Conservation (phyloP, 1,140 invertebrate species). For the Drosophila eugracilis region DNA sequence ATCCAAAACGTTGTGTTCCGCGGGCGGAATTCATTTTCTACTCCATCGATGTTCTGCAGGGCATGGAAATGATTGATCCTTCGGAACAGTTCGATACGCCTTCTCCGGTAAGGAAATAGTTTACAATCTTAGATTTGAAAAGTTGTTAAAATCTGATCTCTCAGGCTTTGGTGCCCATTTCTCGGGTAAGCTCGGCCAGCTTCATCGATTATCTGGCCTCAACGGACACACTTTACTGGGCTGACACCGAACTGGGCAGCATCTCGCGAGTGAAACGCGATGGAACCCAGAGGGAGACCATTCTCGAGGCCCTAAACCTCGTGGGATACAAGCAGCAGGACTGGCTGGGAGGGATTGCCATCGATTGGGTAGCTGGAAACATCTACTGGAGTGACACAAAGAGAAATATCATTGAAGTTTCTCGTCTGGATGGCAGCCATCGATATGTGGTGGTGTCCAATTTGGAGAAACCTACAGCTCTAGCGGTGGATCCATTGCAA, state of each 20-base stretch:
- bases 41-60: slow-evolving; percentile 91
- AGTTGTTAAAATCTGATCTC: background rate
- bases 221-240: slow-evolving; percentile 92
- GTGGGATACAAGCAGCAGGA: slow-evolving; percentile 84
- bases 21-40: slow-evolving; percentile 90
- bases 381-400: slow-evolving; percentile 96
- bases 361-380: slow-evolving; percentile 95
- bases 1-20: slow-evolving; percentile 85
- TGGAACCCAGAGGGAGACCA: slow-evolving; percentile 89
- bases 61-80: slow-evolving; percentile 86
- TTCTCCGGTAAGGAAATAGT: slow-evolving; percentile 38
- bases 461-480: slow-evolving; percentile 89
- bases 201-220: slow-evolving; percentile 91
- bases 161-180: slow-evolving; percentile 90
- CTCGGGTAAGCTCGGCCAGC: slow-evolving; percentile 90
- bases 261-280: slow-evolving; percentile 92
- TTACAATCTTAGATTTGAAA: background rate
- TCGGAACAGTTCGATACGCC: slow-evolving; percentile 56
- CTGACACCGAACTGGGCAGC: slow-evolving; percentile 90
- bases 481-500: slow-evolving; percentile 88
- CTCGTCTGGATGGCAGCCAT: slow-evolving; percentile 91
- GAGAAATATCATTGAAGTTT: slow-evolving; percentile 94
- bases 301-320: slow-evolving; percentile 85
- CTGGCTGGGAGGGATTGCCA: slow-evolving; percentile 87
- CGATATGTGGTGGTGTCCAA: slow-evolving; percentile 92